Evolutionary conservation across 2,113 vertebrate genomes (phyloP).

Genomic region (Ascaphus truei): DNA sequence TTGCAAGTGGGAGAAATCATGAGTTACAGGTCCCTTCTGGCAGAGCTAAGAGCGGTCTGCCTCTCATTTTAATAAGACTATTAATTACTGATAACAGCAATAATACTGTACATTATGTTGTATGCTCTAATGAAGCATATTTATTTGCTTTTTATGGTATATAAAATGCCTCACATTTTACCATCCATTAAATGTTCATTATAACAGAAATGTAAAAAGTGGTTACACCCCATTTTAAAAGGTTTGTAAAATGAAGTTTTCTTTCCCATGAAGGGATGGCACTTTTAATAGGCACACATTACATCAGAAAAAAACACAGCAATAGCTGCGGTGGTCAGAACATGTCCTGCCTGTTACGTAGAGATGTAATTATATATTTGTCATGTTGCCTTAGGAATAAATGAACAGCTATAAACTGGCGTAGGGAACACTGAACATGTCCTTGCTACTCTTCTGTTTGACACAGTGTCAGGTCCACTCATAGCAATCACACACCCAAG

Average conservation of each 20-base stretch:
- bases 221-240: no score
- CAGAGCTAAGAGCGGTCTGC: background rate
- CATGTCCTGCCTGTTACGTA: background rate
- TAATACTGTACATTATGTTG: background rate
- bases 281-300: slow-evolving; percentile 6
- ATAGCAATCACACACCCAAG: slow-evolving; percentile 7
- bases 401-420: background rate
- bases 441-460: slow-evolving; percentile 30
- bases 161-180: no score
- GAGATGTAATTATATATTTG: slow-evolving; percentile 16
- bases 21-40: background rate
- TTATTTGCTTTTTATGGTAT: no score
- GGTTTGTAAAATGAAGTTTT: no score
- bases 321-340: background rate
- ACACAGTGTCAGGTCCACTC: slow-evolving; percentile 49
- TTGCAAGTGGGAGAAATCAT: background rate
- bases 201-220: no score
- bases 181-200: no score
- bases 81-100: background rate
- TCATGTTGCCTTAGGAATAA: slow-evolving; percentile 14
- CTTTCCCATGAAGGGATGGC: background rate
- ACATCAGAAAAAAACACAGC: background rate
- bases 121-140: background rate
- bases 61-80: background rate
- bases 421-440: slow-evolving; percentile 14